Percentiles rank a stretch among this genome's conserved stretches.
Conservation (phyloP, 2,888 invertebrate species). For the Scotopteryx bipunctaria region DNA sequence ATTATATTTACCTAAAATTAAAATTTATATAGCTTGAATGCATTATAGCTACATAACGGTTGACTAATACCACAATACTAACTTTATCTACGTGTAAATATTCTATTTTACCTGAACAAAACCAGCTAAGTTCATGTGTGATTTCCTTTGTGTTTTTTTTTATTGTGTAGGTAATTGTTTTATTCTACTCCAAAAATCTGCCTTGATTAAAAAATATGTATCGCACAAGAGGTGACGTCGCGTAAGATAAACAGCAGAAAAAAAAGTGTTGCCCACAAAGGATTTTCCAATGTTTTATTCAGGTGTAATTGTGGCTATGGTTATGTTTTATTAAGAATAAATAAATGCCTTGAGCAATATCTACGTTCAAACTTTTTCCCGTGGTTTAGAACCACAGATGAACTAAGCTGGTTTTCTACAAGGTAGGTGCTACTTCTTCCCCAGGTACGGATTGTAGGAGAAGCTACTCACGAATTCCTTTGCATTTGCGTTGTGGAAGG, state of each 20-base stretch:
- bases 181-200: no score
- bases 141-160: no score
- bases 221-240: no score
- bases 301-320: no score
- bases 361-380: no score
- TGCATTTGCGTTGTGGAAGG: slow-evolving; percentile 60
- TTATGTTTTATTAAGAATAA: no score
- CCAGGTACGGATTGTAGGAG: slow-evolving; percentile 77
- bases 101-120: slow-evolving; percentile 14
- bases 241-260: no score
- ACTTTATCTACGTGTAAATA: slow-evolving; percentile 22
- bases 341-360: no score
- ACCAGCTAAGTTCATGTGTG: slow-evolving; percentile 13
- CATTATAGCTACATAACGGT: slow-evolving; percentile 31
- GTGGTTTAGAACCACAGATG: slow-evolving; percentile 5
- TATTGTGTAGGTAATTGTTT: neutral
- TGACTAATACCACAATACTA: slow-evolving; percentile 36
- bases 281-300: no score
- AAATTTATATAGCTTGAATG: slow-evolving; percentile 30
- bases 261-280: no score
- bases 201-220: no score
- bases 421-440: slow-evolving; percentile 72
- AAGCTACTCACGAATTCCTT: slow-evolving; percentile 87
- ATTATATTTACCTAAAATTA: no score
- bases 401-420: slow-evolving; percentile 14